Base-by-base conservation (phyloP, 2,113 vertebrate species). In the Hypomesus transpacificus region DNA sequence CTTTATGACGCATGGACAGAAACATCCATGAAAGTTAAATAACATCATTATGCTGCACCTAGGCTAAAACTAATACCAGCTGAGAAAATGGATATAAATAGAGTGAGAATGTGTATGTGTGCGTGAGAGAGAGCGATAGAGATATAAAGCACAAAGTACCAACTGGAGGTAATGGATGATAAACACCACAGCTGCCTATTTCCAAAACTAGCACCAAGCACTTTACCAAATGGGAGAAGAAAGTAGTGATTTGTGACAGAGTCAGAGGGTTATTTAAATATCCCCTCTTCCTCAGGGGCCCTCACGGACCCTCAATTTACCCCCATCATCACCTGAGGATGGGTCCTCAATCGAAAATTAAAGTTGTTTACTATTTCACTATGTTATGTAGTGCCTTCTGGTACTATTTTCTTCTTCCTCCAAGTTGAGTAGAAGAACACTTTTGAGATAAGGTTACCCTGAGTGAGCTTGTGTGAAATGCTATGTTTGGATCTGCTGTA, bases 181-280 rank as follows among this genome's bases (percentile, higher is more conserved):
- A 26, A 39, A 69, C 34, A 50, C 11, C 52, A 52, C n/a, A 56
- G 53, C 16, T n/a, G 16, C 53, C n/a, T n/a, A 18, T 56, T 56
- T 56, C 68, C 28, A 76, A 76, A 79, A 80, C 80, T 73, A 80
- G 75, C 63, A 70, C n/a, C 59, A 13, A 70, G 73, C 56, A 65
- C 57, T 34, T 54, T 21, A 67, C 52, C 31, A 62, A 65, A 46
- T 20, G 66, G 62, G 51, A 24, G 21, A 68, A 68, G 66, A 68
- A 78, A 11, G 68, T 20, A 21, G 52, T 75, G 80, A 73, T 73
- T 79, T 39, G 1, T 66, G 61, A 74, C 75, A 54, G 58, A 51
- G 22, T 28, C 13, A 34, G 53, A 62, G 34, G 52, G 60, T 60
- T 71, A 68, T 75, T 79, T 50, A 71, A 65, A 75, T 75, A 8